Conservation (phyloP, 2,113 vertebrate genomes). For the Calypte anna region DNA sequence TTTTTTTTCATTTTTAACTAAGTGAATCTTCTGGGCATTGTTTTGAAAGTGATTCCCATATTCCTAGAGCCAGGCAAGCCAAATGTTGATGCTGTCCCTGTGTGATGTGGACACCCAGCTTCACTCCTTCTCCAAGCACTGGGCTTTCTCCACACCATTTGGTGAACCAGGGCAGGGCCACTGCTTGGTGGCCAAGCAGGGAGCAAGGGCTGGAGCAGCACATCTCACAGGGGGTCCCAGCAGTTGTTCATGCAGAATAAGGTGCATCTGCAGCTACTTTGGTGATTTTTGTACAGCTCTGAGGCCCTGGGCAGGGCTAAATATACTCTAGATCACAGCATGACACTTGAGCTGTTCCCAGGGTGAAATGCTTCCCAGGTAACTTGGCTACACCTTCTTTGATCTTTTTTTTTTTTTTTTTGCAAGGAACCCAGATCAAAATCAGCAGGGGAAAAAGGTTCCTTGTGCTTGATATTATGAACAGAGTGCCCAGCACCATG, state of each 20-base stretch:
- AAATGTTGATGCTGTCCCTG: background rate
- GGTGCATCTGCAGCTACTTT: background rate
- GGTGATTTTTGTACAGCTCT: background rate
- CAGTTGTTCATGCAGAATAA: background rate
- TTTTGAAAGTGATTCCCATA: background rate
- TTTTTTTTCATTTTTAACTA: background rate
- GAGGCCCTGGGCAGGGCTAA: background rate
- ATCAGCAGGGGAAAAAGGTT: background rate
- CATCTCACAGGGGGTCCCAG: background rate
- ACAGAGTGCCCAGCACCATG: background rate
- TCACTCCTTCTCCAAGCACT: background rate
- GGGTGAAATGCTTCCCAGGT: background rate
- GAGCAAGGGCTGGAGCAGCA: background rate
- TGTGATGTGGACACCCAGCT: background rate
- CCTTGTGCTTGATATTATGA: background rate
- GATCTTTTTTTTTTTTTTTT: background rate
- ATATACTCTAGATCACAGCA: accelerated
- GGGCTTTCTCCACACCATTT: background rate
- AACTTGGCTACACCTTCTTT: background rate
- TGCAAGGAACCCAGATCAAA: background rate
- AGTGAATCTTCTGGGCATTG: background rate
- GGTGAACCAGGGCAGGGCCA: background rate
- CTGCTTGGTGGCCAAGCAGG: accelerated
- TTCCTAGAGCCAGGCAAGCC: background rate
- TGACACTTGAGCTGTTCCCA: background rate